Evolutionary conservation across 2,797 vertebrate species (phyloP), one percentile per base, ranked within the genome.

Genomic region (Cyprinella venusta): DNA sequence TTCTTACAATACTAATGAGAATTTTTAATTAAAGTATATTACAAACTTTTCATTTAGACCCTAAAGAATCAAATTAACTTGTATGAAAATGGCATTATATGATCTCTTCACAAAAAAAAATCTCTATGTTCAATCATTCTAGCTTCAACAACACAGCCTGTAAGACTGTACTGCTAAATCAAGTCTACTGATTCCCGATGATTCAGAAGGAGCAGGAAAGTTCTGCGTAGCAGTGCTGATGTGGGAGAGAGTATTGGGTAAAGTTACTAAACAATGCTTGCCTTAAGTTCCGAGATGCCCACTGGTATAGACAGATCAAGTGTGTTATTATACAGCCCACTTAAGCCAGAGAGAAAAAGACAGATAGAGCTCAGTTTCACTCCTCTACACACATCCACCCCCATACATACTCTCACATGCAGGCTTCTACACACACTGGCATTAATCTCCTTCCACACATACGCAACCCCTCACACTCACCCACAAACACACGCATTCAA

Each of bases 391-490:
- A 79, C 64, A 63, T 24, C 33, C 78, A 83, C 81, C 76, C 56
- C 90, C 89, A 90, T 91, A 94, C 16, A 42, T 92, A 93, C 93
- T 92, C 92, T 71, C 61, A 65, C 69, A 92, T 92, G 89, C 91
- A 42, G n/a, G 52, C 74, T 79, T 42, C 21, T 42, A 79, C 82
- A 80, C 64, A 80, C 82, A 86, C 72, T 54, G 15, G 19, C 64
- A 56, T 81, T 68, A 74, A 86, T 52, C 67, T 67, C 70, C 40
- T 76, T 42, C 77, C 67, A 83, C 81, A 81, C 54, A 91, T 88
- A 94, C 19, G 2, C 92, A 93, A 93, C 92, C 91, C 61, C 71
- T 68, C 72, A 92, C 92, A 90, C 91, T 85, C 63, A 81, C 56
- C 59, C 50, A 9, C 38, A 85, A 26, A 33, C 42, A 77, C 33